These are phyloP conservation scores for Phortica variegata DNA, from an alignment of 1,140 invertebrate species.

Conservation along the genomic window DNA sequence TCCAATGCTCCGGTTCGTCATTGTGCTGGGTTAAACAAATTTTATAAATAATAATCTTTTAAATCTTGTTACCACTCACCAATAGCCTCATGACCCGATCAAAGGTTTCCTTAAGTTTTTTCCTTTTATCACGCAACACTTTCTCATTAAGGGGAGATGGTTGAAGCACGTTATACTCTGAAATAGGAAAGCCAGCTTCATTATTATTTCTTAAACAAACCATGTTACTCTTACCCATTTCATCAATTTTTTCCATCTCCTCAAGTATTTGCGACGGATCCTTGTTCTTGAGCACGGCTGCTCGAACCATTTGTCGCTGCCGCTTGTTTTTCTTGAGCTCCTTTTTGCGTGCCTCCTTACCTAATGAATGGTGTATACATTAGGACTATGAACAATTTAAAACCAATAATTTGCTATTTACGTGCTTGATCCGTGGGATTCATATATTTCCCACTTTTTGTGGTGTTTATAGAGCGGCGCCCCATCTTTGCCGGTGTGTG, in stretches of 20 bases:
- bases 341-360: constrained; percentile 96
- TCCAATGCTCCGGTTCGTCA: constrained; percentile 93
- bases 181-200: constrained; percentile 7
- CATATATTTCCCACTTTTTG: constrained; percentile 99
- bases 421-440: constrained; percentile 98
- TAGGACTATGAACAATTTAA: not conserved
- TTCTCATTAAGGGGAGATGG: constrained; percentile 94
- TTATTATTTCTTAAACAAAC: not conserved
- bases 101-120: constrained; percentile 93
- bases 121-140: constrained; percentile 94
- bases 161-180: constrained; percentile 92
- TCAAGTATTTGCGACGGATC: constrained; percentile 91
- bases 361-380: constrained; percentile 59
- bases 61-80: constrained; percentile 72
- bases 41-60: constrained; percentile 7
- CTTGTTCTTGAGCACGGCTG: constrained; percentile 97
- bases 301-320: constrained; percentile 90
- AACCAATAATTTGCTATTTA: constrained; percentile 64
- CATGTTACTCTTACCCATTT: constrained; percentile 76
- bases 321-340: constrained; percentile 98
- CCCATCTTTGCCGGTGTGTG: constrained; percentile 80
- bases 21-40: constrained; percentile 69
- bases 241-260: constrained; percentile 97
- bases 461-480: constrained; percentile 94
- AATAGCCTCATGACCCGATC: constrained; percentile 92